Conservation (phyloP, 2,888 invertebrate species). For the Ophraella communa region DNA sequence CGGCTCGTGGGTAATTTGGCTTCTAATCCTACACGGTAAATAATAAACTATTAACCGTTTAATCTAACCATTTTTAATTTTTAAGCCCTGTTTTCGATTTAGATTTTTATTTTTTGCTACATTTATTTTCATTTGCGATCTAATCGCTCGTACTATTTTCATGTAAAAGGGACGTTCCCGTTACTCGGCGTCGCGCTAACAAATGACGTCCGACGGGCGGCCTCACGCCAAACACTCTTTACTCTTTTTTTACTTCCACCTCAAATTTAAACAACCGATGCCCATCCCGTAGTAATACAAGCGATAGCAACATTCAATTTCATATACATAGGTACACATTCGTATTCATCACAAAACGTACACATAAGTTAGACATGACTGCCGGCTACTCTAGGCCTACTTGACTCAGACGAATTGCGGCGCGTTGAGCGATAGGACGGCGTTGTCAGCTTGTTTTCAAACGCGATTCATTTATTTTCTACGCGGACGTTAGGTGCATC, state of each 20-base stretch:
- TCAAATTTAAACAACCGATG: slow-evolving; percentile 29
- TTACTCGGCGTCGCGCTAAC: slow-evolving; percentile 32
- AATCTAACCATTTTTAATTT: too few species aligned
- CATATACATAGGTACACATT: slow-evolving; percentile 43
- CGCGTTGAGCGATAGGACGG: slow-evolving; percentile 28
- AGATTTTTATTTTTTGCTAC: neutral
- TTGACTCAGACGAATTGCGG: slow-evolving; percentile 47
- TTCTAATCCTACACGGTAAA: too few species aligned
- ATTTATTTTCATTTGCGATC: neutral
- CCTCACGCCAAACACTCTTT: slow-evolving; percentile 33
- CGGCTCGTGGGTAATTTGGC: too few species aligned
- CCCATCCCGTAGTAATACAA: slow-evolving; percentile 29
- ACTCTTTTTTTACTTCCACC: slow-evolving; percentile 26
- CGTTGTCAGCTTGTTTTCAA: slow-evolving; percentile 9
- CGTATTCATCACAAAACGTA: slow-evolving; percentile 55
- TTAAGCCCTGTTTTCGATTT: too few species aligned
- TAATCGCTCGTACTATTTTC: slow-evolving; percentile 15
- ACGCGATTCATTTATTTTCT: slow-evolving; percentile 16
- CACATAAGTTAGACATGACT: slow-evolving; percentile 48
- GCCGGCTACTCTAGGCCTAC: slow-evolving; percentile 33
- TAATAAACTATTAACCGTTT: too few species aligned
- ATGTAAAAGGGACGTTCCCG: slow-evolving; percentile 27
- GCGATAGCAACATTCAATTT: slow-evolving; percentile 9
- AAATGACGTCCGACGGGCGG: slow-evolving; percentile 41
- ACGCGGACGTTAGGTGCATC: slow-evolving; percentile 11